These are phyloP conservation scores for honey bee (Apis mellifera) DNA, from an alignment of 1,140 invertebrate species.

Conservation along the genomic window Amel_HAv3.1 CM009932.2:5259501-5260000, in stretches of 20 bases:
- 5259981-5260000: no score
- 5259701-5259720: constrained; percentile 36
- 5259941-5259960: no score
- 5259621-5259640: constrained; percentile 13
- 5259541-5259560: background rate
- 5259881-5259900: background rate
- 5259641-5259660: constrained; percentile 30
- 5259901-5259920: no score
- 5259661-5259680: constrained; percentile 28
- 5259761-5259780: background rate
- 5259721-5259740: constrained; percentile 49
- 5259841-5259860: background rate
- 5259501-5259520: constrained; percentile 15
- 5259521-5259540: constrained; percentile 21
- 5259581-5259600: background rate
- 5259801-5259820: constrained; percentile 27
- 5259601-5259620: background rate
- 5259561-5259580: background rate
- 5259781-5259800: constrained; percentile 12
- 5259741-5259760: constrained; percentile 41
- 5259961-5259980: no score
- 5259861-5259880: background rate
- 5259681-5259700: constrained; percentile 38
- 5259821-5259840: constrained; percentile 34
- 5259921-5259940: no score